Evolutionary conservation across 2,888 invertebrate genomes (phyloP).

Genomic region (Aplocera efformata): DNA sequence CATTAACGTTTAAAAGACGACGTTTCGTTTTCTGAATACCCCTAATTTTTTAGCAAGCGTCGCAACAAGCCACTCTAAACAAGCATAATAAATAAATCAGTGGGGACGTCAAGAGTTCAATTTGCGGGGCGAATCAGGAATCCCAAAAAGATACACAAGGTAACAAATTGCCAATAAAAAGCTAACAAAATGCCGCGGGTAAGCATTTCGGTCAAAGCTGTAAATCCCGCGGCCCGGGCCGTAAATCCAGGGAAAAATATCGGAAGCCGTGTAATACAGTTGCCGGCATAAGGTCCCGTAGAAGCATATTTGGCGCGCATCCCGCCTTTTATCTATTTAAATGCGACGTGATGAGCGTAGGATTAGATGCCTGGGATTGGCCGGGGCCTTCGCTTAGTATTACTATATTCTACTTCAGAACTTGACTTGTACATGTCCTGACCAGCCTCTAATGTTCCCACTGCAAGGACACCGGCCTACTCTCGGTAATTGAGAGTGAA

Average conservation of each 20-base stretch:
- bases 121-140: constrained; percentile 58
- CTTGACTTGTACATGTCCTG: too few relatives aligned
- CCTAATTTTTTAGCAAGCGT: too few relatives aligned
- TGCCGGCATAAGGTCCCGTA: constrained; percentile 31
- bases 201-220: constrained; percentile 75
- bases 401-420: too few relatives aligned
- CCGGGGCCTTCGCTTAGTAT: too few relatives aligned
- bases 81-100: constrained; percentile 32
- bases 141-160: constrained; percentile 71
- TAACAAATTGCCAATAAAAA: constrained; percentile 77
- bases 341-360: constrained; percentile 11
- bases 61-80: constrained; percentile 8
- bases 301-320: constrained; percentile 19
- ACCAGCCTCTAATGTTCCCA: too few relatives aligned
- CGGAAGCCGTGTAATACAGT: constrained; percentile 68
- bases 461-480: too few relatives aligned
- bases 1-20: too few relatives aligned
- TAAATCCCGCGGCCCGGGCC: constrained; percentile 63
- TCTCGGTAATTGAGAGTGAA: too few relatives aligned
- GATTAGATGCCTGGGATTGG: too few relatives aligned
- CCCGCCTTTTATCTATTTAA: constrained; percentile 35
- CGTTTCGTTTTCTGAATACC: too few relatives aligned
- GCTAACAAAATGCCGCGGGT: constrained; percentile 73
- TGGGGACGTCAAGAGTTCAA: constrained; percentile 44
- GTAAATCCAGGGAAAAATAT: constrained; percentile 72